Conservation (phyloP, 2,113 vertebrate species). For the Dasyprocta punctata region DNA sequence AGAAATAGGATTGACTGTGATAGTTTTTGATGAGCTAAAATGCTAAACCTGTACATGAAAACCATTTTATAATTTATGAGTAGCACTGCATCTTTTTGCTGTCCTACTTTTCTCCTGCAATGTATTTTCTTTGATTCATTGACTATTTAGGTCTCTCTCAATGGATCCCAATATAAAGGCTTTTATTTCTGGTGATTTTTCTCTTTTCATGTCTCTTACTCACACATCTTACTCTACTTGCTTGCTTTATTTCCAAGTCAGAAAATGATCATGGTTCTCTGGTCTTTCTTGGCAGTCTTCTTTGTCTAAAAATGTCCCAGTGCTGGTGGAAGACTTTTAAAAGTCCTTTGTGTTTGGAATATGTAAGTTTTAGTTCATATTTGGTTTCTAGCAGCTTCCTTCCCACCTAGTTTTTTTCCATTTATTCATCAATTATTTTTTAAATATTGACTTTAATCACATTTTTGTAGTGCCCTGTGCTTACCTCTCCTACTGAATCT, state of each 20-base stretch:
- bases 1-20: conserved; percentile 2
- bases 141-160: conserved; percentile 1
- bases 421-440: background rate
- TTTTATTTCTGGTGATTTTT: background rate
- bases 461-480: background rate
- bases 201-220: background rate
- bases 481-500: background rate
- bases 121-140: conserved; percentile 14
- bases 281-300: background rate
- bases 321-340: background rate
- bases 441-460: background rate
- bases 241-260: background rate
- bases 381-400: background rate
- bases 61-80: conserved; percentile 44
- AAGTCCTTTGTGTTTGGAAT: background rate
- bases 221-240: background rate
- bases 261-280: background rate
- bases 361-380: background rate
- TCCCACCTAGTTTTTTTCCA: background rate
- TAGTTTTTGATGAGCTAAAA: conserved; percentile 44
- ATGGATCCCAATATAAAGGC: background rate
- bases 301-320: background rate
- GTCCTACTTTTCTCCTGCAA: background rate
- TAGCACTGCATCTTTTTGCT: background rate
- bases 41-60: conserved; percentile 22